A percentile compares a stretch with the other conserved stretches of the same genome.
Evolutionary conservation across 2,797 vertebrate genomes (phyloP).

Genomic region (Coendou prehensilis): DNA sequence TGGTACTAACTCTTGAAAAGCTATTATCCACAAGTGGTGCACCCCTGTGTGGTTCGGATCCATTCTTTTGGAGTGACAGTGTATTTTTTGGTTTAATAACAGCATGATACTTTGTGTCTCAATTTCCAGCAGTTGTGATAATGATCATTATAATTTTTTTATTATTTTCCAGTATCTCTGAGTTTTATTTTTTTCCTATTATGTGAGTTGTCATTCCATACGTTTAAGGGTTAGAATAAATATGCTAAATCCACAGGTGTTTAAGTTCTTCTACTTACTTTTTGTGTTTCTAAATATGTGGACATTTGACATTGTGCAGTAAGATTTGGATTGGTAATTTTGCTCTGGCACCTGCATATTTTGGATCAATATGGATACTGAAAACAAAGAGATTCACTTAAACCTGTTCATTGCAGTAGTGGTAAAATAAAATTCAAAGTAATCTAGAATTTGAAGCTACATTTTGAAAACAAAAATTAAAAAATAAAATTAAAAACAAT

Average conservation of each 20-base stretch:
- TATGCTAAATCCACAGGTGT: background rate
- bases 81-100: background rate
- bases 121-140: background rate
- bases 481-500: background rate
- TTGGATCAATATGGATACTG: too few relatives aligned
- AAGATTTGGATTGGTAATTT: background rate
- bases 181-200: background rate
- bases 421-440: background rate
- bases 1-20: background rate
- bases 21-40: background rate
- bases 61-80: background rate
- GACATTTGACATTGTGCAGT: background rate
- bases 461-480: background rate
- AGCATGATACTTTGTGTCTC: background rate
- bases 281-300: background rate
- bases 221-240: background rate
- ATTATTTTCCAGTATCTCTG: background rate
- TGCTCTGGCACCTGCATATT: too few relatives aligned
- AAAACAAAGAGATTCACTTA: too few relatives aligned
- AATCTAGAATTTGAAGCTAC: background rate
- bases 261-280: background rate
- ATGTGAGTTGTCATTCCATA: background rate
- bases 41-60: background rate
- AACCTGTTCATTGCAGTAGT: too few relatives aligned
- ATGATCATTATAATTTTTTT: background rate